Conservation (phyloP, 2,113 vertebrate genomes). For the Podocnemis expansa region DNA sequence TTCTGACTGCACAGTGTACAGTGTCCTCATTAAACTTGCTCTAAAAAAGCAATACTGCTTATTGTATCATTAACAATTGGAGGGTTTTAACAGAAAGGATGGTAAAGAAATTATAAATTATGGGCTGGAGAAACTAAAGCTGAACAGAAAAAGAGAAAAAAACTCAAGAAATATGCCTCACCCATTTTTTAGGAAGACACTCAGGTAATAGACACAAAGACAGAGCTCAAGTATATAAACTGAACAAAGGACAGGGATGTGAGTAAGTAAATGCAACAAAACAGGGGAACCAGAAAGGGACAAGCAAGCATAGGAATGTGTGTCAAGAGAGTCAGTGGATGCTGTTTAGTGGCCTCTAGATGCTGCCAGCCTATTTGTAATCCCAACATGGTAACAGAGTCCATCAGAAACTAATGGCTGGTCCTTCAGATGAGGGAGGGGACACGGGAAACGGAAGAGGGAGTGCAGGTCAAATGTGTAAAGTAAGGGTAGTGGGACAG, state of each 20-base stretch:
- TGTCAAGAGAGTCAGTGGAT: neutral
- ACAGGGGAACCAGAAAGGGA: neutral
- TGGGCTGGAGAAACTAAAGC: neutral
- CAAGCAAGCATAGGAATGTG: neutral
- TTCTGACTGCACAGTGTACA: neutral
- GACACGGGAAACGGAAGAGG: neutral
- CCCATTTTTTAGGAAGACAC: neutral
- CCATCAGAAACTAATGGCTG: neutral
- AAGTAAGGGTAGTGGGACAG: neutral
- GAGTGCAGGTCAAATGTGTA: neutral
- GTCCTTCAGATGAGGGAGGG: neutral
- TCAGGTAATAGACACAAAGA: neutral
- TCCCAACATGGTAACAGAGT: neutral
- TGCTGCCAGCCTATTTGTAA: neutral
- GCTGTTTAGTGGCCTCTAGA: neutral
- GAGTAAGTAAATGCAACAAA: neutral
- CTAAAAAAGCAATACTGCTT: neutral
- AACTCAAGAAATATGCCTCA: neutral
- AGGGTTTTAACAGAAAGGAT: neutral
- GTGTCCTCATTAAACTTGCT: fast-evolving
- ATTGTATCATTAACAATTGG: neutral
- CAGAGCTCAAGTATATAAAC: no score
- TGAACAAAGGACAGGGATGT: neutral
- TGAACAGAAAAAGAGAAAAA: neutral
- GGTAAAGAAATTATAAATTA: neutral